Evolutionary conservation across 2,888 invertebrate species (phyloP), one percentile per base, ranked within the genome.

Genomic region (Eristalinus sepulchralis): DNA sequence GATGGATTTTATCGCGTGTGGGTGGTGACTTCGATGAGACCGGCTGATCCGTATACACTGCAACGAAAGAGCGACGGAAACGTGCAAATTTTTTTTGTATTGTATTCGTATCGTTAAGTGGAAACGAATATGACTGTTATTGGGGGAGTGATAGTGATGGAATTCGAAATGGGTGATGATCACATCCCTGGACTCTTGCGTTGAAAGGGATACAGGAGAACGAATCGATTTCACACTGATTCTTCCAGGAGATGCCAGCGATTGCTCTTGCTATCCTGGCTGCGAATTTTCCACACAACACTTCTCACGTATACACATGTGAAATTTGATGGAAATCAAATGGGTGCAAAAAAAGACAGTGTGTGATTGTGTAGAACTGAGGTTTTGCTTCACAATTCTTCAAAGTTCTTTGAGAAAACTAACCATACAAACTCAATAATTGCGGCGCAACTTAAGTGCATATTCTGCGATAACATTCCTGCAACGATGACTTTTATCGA

Each of bases 1-100:
- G 95, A 89, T 95, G 95, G 89, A 96, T 94, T 93, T 96, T 96
- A 92, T 96, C 96, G 87, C 96, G 93, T 24, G 96, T 96, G 60
- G 96, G 96, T 63, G 96, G 96, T 3, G 96, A 96, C 47, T 96
- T 96, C 82, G 96, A 96, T 80, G 96, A 96, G 60, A 96, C 95
- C 24, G 95, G 95, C 91, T 95, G 95, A 91, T 95, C 95, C 24
- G 94, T 94, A 92, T 95, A 95, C 88, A 94, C 94, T 94, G 92
- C 0, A 92, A 93, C 24, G 66, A 80, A 62, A 76, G 20, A 39
- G 34, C 8, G 34, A 34, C 1, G 6, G 34, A 10, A 34, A 75
- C 11, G 27, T 2, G 20, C 22, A 33, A 13, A 27, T 60, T 70
- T 62, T 17, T 55, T 22, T 55, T 39, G 34, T 71, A 71, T 79